These are phyloP conservation scores for Drosophila carrolli DNA, from an alignment of 1,140 invertebrate genomes.

Conservation along the genomic window DNA sequence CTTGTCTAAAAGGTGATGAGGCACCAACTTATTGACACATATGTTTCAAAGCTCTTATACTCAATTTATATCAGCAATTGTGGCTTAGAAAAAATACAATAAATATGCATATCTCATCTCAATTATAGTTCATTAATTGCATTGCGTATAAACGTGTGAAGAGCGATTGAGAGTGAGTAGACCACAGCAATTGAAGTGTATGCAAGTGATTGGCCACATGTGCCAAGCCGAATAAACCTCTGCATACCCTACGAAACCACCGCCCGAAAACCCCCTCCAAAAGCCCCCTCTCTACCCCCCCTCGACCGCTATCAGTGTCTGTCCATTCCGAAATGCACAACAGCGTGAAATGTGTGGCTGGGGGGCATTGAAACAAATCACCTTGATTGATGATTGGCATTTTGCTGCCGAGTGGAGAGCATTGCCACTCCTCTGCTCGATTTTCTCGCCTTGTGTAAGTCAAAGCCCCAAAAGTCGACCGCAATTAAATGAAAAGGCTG, in stretches of 20 bases:
- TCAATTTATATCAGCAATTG: no score
- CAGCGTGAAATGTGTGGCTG: slow-evolving; percentile 79
- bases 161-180: slow-evolving; percentile 1
- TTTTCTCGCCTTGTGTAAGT: slow-evolving; percentile 42
- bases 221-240: slow-evolving; percentile 64
- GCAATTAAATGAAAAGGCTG: slow-evolving; percentile 79
- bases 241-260: slow-evolving; percentile 10
- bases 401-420: slow-evolving; percentile 60
- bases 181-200: slow-evolving; percentile 74
- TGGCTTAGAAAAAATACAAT: no score
- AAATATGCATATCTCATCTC: no score
- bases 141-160: background rate
- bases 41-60: no score
- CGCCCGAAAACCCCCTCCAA: background rate
- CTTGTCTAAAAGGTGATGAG: no score
- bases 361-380: slow-evolving; percentile 81
- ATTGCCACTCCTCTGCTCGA: slow-evolving; percentile 8
- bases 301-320: slow-evolving; percentile 46
- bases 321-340: slow-evolving; percentile 75
- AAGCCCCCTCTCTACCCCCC: background rate
- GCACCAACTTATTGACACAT: no score
- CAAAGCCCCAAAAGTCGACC: slow-evolving; percentile 79
- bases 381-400: slow-evolving; percentile 83
- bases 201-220: slow-evolving; percentile 80
- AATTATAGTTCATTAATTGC: no score